Percentiles rank a stretch among this genome's conserved stretches.
Conservation (phyloP, 37 sponge, comb jelly and placozoan species). For the Mnemiopsis leidyi region DNA sequence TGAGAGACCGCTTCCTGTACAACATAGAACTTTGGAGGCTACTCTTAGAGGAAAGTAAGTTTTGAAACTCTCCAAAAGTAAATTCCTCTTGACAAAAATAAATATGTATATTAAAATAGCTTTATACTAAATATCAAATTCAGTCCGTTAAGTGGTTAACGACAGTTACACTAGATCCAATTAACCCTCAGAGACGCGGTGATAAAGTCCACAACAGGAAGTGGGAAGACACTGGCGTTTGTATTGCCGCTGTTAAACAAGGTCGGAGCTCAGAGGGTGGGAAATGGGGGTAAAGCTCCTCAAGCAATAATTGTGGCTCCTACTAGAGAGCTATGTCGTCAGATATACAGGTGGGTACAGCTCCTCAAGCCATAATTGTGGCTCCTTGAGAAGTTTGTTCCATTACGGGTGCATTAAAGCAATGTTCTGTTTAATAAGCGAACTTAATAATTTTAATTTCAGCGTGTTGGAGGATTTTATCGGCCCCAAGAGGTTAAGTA, state of each 20-base stretch:
- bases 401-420: too few relatives aligned
- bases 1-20: slow-evolving; percentile 27
- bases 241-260: slow-evolving; percentile 8
- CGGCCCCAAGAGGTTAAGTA: not conserved
- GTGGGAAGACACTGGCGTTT: slow-evolving; percentile 58
- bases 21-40: not conserved
- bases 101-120: too few relatives aligned
- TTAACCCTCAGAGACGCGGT: slow-evolving; percentile 39
- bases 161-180: too few relatives aligned
- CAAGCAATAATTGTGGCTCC: slow-evolving; percentile 28
- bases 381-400: too few relatives aligned
- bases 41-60: not conserved
- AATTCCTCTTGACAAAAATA: too few relatives aligned
- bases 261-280: not conserved
- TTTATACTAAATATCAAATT: too few relatives aligned
- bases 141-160: too few relatives aligned
- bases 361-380: too few relatives aligned
- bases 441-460: too few relatives aligned
- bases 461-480: slow-evolving; percentile 10
- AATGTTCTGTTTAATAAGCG: too few relatives aligned
- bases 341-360: not conserved
- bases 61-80: too few relatives aligned
- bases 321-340: not conserved
- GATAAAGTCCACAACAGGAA: slow-evolving; percentile 2
- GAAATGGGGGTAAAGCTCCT: not conserved